Percentiles rank a stretch among this genome's conserved stretches.
Conservation (phyloP, 2,888 invertebrate species). For the Lasius fuliginosus region DNA sequence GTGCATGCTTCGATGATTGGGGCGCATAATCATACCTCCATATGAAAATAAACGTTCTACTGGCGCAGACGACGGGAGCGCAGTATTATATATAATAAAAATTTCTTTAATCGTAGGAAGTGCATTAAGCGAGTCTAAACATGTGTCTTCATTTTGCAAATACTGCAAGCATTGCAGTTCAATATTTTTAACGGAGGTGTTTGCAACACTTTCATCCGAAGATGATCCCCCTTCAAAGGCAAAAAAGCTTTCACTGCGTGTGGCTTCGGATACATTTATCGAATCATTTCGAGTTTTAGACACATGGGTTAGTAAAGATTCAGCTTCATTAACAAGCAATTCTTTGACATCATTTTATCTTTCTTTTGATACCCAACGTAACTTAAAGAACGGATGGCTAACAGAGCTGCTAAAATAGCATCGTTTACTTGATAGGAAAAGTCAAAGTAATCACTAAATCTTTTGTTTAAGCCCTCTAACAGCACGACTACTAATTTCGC, state of each 20-base stretch:
- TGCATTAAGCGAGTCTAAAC: conserved; percentile 4
- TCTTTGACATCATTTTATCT: conserved; percentile 19
- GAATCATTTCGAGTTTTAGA: conserved; percentile 8
- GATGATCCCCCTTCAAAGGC: conserved; percentile 8
- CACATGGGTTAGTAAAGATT: conserved; percentile 8
- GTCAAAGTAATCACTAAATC: conserved; percentile 38
- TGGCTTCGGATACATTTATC: background rate
- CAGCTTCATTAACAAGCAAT: conserved; percentile 24
- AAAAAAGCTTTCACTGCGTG: conserved; percentile 3
- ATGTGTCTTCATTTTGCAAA: conserved; percentile 26
- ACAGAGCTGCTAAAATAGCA: conserved; percentile 33
- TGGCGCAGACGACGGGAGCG: conserved; percentile 2
- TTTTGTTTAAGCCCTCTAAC: conserved; percentile 37
- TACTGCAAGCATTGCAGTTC: conserved; percentile 29
- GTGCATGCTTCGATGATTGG: conserved; percentile 2
- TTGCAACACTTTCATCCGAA: background rate
- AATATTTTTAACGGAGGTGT: conserved; percentile 20
- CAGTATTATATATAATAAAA: conserved; percentile 40
- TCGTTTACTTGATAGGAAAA: conserved; percentile 15
- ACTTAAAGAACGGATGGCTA: conserved; percentile 44
- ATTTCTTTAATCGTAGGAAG: conserved; percentile 4
- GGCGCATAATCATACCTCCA: conserved; percentile 19
- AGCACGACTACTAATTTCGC: conserved; percentile 29
- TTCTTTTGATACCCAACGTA: conserved; percentile 31
- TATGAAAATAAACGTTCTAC: conserved; percentile 21